Conservation (phyloP, 1,140 invertebrate species). For the Orchesella cincta region DNA sequence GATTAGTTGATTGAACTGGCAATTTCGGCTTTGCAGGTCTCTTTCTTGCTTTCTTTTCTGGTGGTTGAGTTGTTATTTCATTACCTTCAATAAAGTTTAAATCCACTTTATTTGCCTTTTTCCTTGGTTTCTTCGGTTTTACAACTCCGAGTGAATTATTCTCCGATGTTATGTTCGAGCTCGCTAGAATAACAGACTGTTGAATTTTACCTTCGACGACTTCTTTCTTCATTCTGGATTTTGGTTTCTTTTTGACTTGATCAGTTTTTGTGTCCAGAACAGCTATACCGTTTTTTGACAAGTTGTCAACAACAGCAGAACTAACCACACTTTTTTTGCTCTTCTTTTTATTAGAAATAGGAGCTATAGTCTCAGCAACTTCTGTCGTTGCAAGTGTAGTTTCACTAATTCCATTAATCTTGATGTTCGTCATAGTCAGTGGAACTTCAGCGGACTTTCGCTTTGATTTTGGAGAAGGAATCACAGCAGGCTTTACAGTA, state of each 20-base stretch:
- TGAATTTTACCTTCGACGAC: background rate
- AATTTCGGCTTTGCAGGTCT: background rate
- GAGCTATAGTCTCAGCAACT: background rate
- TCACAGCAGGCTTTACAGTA: background rate
- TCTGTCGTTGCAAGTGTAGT: background rate
- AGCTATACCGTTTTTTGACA: too few relatives aligned
- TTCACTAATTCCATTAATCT: background rate
- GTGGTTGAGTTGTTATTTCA: background rate
- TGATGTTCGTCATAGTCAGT: background rate
- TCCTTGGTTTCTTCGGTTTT: background rate
- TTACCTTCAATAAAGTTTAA: background rate
- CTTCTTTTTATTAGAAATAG: too few relatives aligned
- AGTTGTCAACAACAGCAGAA: too few relatives aligned
- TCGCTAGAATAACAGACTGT: background rate
- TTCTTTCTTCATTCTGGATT: background rate
- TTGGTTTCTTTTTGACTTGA: background rate
- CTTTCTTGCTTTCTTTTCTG: background rate
- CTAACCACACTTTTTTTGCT: too few relatives aligned
- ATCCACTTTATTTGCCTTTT: background rate
- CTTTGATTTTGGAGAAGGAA: constrained; percentile 2
- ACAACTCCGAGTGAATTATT: too few relatives aligned
- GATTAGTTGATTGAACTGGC: background rate
- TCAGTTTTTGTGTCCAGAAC: too few relatives aligned
- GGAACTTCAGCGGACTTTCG: background rate
- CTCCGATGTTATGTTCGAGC: too few relatives aligned